Percentiles rank a stretch among this genome's conserved stretches.
These are phyloP conservation scores for Drosophila mercatorum DNA, from an alignment of 2,888 invertebrate genomes.

Conservation along the genomic window DNA sequence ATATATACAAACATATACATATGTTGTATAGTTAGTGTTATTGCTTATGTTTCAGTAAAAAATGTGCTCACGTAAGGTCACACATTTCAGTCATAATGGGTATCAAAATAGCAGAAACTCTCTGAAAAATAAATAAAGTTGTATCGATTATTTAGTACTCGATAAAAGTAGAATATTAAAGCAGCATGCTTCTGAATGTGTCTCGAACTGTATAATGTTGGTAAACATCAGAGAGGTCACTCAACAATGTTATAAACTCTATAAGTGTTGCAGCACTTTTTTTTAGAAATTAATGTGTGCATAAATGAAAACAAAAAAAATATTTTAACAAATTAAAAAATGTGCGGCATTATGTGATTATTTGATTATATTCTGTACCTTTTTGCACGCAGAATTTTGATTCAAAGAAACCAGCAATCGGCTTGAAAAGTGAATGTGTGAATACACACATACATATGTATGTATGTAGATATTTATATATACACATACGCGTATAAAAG, in stretches of 20 bases:
- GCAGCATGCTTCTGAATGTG: neutral
- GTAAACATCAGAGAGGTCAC: neutral
- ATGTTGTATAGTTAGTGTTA: too few relatives aligned
- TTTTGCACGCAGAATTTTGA: neutral
- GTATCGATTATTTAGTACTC: neutral
- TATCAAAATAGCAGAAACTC: too few relatives aligned
- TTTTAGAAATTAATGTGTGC: slow-evolving; percentile 32
- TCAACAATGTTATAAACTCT: slow-evolving; percentile 2
- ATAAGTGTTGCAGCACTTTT: slow-evolving; percentile 30
- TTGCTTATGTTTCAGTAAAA: too few relatives aligned
- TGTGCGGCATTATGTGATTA: slow-evolving; percentile 1
- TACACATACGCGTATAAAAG: slow-evolving; percentile 3
- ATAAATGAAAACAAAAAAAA: slow-evolving; percentile 27
- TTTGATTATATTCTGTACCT: neutral
- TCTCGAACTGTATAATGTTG: slow-evolving; percentile 12
- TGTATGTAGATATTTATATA: slow-evolving; percentile 22
- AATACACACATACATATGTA: slow-evolving; percentile 12
- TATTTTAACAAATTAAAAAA: neutral
- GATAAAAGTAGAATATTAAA: neutral
- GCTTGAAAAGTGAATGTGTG: slow-evolving; percentile 21
- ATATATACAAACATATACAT: too few relatives aligned
- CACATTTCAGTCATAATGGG: too few relatives aligned
- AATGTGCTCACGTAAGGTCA: too few relatives aligned
- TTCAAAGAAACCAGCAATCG: neutral
- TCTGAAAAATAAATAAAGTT: too few relatives aligned